Conservation (phyloP, 1,140 invertebrate species). For the Capitella teleta region DNA sequence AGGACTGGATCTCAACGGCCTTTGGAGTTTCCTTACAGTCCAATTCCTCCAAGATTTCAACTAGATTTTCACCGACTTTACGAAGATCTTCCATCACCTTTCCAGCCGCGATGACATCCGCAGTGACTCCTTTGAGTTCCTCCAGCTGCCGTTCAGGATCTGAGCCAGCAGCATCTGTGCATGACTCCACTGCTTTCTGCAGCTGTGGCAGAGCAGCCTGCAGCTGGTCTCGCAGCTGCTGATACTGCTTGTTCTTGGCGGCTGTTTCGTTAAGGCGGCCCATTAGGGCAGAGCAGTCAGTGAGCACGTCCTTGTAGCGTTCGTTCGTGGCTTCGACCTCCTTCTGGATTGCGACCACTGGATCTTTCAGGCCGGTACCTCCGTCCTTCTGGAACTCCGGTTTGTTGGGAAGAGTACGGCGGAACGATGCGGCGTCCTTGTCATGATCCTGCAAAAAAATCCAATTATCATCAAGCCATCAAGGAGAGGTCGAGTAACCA, state of each 20-base stretch:
- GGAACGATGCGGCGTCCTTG: too few relatives aligned
- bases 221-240: background rate
- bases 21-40: slow-evolving; percentile 44
- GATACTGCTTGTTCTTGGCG: slow-evolving; percentile 7
- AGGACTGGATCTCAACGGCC: slow-evolving; percentile 56
- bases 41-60: slow-evolving; percentile 53
- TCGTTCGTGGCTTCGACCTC: background rate
- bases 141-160: slow-evolving; percentile 4
- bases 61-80: slow-evolving; percentile 21
- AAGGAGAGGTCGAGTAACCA: too few relatives aligned
- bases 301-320: background rate
- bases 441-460: too few relatives aligned
- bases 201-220: background rate
- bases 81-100: slow-evolving; percentile 9
- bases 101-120: slow-evolving; percentile 3
- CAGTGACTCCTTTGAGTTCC: slow-evolving; percentile 4
- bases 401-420: too few relatives aligned
- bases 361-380: too few relatives aligned
- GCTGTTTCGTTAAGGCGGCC: slow-evolving; percentile 1
- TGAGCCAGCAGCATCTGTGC: background rate
- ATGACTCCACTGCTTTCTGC: background rate
- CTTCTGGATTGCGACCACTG: background rate
- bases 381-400: too few relatives aligned
- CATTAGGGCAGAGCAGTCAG: slow-evolving; percentile 6
- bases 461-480: too few relatives aligned